Percentiles rank a stretch among this genome's conserved stretches.
phyloP scores from a whole-genome alignment of 2,113 vertebrate species.

The Gymnocephalus cernua region DNA sequence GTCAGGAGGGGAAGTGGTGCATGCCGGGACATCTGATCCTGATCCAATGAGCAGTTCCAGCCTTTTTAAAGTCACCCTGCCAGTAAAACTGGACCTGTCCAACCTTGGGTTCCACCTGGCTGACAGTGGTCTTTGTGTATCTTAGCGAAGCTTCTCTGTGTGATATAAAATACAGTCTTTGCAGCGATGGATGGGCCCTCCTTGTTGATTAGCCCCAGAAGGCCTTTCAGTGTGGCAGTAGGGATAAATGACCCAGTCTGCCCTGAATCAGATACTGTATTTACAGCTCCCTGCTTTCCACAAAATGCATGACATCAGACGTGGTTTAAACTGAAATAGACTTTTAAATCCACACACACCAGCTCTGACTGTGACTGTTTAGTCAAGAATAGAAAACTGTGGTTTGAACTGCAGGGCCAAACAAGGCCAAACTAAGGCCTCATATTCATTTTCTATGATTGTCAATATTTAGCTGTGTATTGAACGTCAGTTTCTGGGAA shows the following conservation, averaged over 20 bases:
- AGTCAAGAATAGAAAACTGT: conserved; percentile 26
- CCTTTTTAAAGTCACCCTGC: conserved; percentile 50
- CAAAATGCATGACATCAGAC: conserved; percentile 36
- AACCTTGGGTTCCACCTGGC: conserved; percentile 51
- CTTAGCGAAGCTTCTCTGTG: background rate
- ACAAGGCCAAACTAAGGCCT: background rate
- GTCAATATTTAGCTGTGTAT: background rate
- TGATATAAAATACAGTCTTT: conserved; percentile 15
- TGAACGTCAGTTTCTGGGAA: background rate
- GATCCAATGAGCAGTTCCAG: conserved; percentile 38
- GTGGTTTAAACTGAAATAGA: conserved; percentile 36
- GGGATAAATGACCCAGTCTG: conserved; percentile 7
- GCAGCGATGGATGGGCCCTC: background rate
- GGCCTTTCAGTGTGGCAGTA: conserved; percentile 39
- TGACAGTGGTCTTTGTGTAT: conserved; percentile 2
- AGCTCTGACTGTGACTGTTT: conserved; percentile 13
- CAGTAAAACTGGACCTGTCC: conserved; percentile 40
- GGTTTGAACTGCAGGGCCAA: conserved; percentile 8
- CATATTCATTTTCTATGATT: background rate
- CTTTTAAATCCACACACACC: background rate
- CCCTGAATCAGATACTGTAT: conserved; percentile 27
- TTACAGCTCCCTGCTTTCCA: conserved; percentile 17
- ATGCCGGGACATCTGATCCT: conserved; percentile 55
- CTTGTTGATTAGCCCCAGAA: conserved; percentile 49
- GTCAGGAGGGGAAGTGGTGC: conserved; percentile 15